Conservation (phyloP, 2,797 vertebrate species). For the Chelmon rostratus region DNA sequence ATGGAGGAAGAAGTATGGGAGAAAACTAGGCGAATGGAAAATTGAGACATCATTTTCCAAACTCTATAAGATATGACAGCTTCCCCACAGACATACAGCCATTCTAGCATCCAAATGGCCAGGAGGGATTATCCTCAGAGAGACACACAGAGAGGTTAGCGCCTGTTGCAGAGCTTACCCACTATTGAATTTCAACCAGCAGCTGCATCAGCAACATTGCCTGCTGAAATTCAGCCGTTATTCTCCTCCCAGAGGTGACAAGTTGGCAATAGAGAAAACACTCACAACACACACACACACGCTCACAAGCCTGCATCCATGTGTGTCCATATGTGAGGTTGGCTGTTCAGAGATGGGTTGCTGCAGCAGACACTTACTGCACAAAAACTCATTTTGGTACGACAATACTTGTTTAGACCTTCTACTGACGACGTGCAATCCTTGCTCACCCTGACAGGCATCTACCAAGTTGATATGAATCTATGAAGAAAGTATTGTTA, state of each 20-base stretch:
- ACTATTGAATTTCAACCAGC: slow-evolving; percentile 69
- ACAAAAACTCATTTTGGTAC: background rate
- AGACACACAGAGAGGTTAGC: slow-evolving; percentile 54
- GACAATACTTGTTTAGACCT: background rate
- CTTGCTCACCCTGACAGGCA: background rate
- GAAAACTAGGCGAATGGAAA: slow-evolving; percentile 8
- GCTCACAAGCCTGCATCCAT: background rate
- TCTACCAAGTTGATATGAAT: background rate
- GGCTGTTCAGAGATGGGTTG: background rate
- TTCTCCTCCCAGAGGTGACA: slow-evolving; percentile 50
- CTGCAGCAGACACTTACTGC: background rate
- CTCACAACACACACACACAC: slow-evolving; percentile 17
- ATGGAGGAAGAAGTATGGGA: background rate
- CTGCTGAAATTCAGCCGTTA: slow-evolving; percentile 52
- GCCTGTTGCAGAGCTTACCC: slow-evolving; percentile 49
- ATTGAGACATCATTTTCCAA: slow-evolving; percentile 55
- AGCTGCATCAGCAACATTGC: slow-evolving; percentile 76
- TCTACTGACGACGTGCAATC: background rate
- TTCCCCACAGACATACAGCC: slow-evolving; percentile 31
- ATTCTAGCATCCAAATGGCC: slow-evolving; percentile 51
- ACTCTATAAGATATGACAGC: slow-evolving; percentile 50
- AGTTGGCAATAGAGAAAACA: slow-evolving; percentile 42
- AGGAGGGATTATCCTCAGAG: slow-evolving; percentile 58
- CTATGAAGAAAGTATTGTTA: background rate
- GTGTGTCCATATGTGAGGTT: background rate